Conservation (phyloP, 2,113 vertebrate genomes). For the Corapipo altera region DNA sequence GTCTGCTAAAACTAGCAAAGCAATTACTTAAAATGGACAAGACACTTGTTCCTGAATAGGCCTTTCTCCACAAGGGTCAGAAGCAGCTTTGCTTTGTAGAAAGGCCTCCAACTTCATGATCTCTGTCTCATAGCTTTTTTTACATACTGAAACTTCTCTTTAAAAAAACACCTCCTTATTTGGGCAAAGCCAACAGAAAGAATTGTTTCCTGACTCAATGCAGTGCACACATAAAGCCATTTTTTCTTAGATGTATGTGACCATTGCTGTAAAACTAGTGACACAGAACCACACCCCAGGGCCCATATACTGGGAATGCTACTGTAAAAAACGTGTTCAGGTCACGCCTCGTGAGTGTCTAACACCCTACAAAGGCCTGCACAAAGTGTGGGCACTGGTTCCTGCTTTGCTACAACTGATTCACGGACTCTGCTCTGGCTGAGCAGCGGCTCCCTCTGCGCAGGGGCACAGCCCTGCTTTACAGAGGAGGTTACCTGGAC, state of each 20-base stretch:
- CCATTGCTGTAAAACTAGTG: neutral
- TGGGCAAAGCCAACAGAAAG: neutral
- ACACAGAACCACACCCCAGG: neutral
- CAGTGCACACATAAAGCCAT: neutral
- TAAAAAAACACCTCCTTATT: constrained; percentile 4
- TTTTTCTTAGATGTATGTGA: neutral
- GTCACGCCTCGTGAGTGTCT: neutral
- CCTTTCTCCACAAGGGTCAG: neutral
- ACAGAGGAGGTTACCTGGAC: neutral
- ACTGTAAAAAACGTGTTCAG: neutral
- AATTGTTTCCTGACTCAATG: neutral
- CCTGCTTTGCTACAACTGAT: neutral
- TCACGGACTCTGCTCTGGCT: neutral
- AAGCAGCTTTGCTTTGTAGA: neutral
- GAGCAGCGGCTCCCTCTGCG: neutral
- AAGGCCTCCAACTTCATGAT: neutral
- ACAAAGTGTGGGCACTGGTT: neutral
- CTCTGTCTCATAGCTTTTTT: neutral
- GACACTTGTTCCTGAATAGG: neutral
- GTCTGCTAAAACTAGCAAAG: neutral
- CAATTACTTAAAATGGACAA: neutral
- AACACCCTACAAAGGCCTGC: neutral
- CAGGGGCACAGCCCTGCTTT: neutral
- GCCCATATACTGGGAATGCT: neutral
- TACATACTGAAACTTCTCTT: neutral